Evolutionary conservation across 2,888 invertebrate species (phyloP).

Genomic region (Xanthia icteritia): DNA sequence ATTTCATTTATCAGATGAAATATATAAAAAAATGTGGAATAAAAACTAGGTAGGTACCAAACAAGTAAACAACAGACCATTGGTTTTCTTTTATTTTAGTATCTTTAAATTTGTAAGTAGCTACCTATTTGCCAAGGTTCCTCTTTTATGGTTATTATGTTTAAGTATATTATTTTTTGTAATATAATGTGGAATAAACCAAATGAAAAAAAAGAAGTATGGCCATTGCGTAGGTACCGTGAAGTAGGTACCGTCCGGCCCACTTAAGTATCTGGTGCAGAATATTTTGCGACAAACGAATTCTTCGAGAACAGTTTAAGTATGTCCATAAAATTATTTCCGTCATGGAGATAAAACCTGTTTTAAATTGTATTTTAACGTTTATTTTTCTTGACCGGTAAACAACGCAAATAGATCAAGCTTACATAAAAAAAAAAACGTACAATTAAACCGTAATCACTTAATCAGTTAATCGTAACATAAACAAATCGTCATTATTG

Average conservation of each 20-base stretch:
- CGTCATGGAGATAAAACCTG: slow-evolving; percentile 21
- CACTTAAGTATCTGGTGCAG: slow-evolving; percentile 26
- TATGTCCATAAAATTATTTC: slow-evolving; percentile 14
- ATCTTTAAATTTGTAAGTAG: background rate
- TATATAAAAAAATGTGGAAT: background rate
- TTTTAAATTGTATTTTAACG: slow-evolving; percentile 16
- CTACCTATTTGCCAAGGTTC: slow-evolving; percentile 26
- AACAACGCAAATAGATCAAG: slow-evolving; percentile 41
- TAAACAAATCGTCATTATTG: slow-evolving; percentile 36
- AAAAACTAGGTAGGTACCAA: background rate
- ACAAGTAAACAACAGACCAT: background rate
- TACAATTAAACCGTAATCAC: slow-evolving; percentile 35
- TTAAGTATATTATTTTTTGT: slow-evolving; percentile 9
- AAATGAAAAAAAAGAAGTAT: slow-evolving; percentile 44
- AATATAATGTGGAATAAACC: slow-evolving; percentile 19
- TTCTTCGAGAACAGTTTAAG: slow-evolving; percentile 31
- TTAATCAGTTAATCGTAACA: slow-evolving; percentile 29
- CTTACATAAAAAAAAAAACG: slow-evolving; percentile 20
- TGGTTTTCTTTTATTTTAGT: background rate
- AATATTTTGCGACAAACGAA: slow-evolving; percentile 41
- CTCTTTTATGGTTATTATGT: slow-evolving; percentile 35
- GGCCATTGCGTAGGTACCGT: slow-evolving; percentile 23
- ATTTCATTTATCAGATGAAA: background rate
- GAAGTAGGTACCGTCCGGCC: slow-evolving; percentile 1
- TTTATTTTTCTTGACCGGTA: slow-evolving; percentile 30